phyloP scores from a whole-genome alignment of 1,140 invertebrate species.

The Drosophila triauraria region DNA sequence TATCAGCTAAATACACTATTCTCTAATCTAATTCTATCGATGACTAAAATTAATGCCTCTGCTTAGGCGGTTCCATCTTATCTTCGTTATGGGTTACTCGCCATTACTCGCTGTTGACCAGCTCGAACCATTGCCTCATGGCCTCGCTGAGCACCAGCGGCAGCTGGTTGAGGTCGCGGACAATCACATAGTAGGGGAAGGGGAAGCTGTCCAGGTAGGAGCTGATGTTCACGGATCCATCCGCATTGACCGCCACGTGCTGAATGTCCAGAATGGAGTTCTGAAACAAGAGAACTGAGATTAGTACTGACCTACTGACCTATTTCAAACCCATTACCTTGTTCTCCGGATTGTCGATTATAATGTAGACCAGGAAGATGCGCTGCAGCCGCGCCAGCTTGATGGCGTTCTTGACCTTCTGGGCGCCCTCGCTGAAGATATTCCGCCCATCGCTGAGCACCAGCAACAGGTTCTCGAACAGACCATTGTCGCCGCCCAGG shows the following conservation, averaged over 20 bases:
- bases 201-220: constrained; percentile 97
- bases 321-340: constrained; percentile 88
- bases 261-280: constrained; percentile 97
- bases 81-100: background rate
- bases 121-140: constrained; percentile 98
- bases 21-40: background rate
- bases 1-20: background rate
- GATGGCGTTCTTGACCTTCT: constrained; percentile 91
- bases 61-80: too few relatives aligned
- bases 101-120: constrained; percentile 86
- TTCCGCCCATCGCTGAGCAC: constrained; percentile 98
- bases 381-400: constrained; percentile 91
- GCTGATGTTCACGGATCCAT: constrained; percentile 86
- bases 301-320: background rate
- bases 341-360: constrained; percentile 96
- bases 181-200: constrained; percentile 99
- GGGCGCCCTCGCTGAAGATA: constrained; percentile 95
- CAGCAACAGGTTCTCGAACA: constrained; percentile 93
- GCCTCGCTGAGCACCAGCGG: constrained; percentile 97
- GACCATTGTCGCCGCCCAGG: constrained; percentile 88
- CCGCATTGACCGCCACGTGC: constrained; percentile 89
- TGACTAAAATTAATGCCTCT: background rate
- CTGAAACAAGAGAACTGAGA: constrained; percentile 86
- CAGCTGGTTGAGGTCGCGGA: constrained; percentile 94
- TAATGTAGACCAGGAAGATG: constrained; percentile 97